These are phyloP conservation scores for Antitype chi DNA, from an alignment of 2,888 invertebrate genomes.

Conservation along the genomic window DNA sequence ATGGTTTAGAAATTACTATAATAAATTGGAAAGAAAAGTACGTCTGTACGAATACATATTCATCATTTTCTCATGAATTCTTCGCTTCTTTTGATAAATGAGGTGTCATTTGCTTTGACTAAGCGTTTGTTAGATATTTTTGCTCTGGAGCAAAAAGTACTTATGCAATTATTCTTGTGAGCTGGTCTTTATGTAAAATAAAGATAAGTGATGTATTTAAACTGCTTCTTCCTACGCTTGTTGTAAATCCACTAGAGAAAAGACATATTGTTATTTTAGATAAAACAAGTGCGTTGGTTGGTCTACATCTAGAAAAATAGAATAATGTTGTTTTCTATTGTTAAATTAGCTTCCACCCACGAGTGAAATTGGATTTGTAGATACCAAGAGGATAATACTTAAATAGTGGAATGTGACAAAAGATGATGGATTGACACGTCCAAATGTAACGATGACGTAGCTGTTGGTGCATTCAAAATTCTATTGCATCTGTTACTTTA, in stretches of 20 bases:
- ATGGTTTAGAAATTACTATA: conserved; percentile 15
- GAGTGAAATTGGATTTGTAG: too few species aligned
- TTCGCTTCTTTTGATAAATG: conserved; percentile 37
- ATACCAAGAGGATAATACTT: neutral
- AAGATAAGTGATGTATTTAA: neutral
- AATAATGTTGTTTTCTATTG: neutral
- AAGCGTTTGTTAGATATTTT: conserved; percentile 31
- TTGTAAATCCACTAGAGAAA: neutral
- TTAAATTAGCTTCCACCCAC: neutral
- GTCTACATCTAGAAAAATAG: conserved; percentile 3
- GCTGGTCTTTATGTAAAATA: too few species aligned
- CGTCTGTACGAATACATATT: conserved; percentile 16
- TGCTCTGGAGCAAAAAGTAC: conserved; percentile 13
- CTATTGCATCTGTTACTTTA: too few species aligned
- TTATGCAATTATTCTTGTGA: conserved; percentile 11
- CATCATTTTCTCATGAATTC: conserved; percentile 36
- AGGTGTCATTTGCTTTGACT: conserved; percentile 47
- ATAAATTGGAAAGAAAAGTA: conserved; percentile 18
- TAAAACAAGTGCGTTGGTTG: neutral
- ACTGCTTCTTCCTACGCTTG: neutral
- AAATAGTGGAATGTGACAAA: neutral
- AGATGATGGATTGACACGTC: neutral
- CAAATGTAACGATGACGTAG: too few species aligned
- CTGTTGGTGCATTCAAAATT: too few species aligned
- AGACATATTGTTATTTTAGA: conserved; percentile 5